Conservation (phyloP, 2,113 vertebrate species). For the Cacatua alba region DNA sequence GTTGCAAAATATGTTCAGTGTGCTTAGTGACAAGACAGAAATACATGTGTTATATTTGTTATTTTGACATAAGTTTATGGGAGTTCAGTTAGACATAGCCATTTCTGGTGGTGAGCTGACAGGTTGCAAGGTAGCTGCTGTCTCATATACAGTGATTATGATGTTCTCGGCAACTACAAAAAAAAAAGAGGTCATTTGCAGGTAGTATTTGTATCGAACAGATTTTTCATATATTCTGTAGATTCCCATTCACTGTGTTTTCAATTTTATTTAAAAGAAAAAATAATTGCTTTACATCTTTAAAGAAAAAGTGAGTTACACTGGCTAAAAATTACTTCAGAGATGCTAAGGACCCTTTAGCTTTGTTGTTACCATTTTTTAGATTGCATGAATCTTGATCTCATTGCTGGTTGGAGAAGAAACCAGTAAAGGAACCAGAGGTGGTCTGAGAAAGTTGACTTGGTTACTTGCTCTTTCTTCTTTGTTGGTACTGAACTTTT, state of each 20-base stretch:
- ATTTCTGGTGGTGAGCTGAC: not conserved
- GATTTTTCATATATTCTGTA: not conserved
- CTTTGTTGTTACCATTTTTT: not conserved
- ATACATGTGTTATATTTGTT: not conserved
- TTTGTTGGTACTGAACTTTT: not conserved
- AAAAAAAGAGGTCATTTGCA: not conserved
- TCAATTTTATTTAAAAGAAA: not conserved
- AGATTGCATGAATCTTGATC: rapidly evolving
- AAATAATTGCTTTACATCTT: not conserved
- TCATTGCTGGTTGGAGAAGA: not conserved
- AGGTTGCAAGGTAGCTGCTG: not conserved
- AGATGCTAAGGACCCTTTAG: not conserved
- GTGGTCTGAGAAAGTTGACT: not conserved
- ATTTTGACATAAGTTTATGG: not conserved
- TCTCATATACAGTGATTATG: not conserved
- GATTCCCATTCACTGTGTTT: not conserved
- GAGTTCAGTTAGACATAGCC: not conserved
- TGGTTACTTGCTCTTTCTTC: not conserved
- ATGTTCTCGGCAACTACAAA: not conserved
- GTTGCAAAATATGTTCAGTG: not conserved
- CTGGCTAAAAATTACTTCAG: not conserved
- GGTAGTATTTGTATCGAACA: not conserved
- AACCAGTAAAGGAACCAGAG: not conserved
- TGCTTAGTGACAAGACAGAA: not conserved
- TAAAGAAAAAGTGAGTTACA: not conserved